These are phyloP conservation scores for Lamprotornis superbus DNA, from an alignment of 2,113 vertebrate genomes.

Conservation along the genomic window DNA sequence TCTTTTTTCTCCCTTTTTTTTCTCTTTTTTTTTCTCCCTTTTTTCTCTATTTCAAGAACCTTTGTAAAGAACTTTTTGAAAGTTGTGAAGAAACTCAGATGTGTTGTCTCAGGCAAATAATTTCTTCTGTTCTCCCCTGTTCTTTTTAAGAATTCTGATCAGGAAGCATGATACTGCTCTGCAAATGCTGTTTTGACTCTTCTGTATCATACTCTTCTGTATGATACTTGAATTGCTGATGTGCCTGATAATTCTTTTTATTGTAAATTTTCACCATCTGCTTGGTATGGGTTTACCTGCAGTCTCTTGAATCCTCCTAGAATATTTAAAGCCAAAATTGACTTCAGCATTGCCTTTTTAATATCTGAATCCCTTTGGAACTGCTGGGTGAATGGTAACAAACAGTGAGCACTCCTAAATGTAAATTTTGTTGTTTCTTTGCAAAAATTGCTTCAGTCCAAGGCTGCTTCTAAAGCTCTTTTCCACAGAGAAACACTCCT, in stretches of 20 bases:
- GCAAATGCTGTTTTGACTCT: not conserved
- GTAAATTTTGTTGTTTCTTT: not conserved
- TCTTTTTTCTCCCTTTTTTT: too few species aligned
- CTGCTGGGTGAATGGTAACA: not conserved
- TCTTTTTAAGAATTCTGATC: not conserved
- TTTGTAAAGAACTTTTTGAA: not conserved
- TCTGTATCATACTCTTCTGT: fast-evolving
- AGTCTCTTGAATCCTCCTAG: not conserved
- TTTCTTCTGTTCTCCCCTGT: not conserved
- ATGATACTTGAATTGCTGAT: not conserved
- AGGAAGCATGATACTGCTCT: not conserved
- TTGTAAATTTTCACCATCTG: not conserved
- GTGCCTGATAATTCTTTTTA: not conserved
- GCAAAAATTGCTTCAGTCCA: not conserved
- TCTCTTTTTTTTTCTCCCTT: too few species aligned
- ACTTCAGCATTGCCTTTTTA: not conserved
- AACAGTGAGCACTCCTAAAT: not conserved
- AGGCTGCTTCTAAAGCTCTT: not conserved
- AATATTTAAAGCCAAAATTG: not conserved
- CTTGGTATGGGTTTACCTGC: not conserved
- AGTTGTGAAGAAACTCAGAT: not conserved
- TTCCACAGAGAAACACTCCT: not conserved
- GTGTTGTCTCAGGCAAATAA: not conserved
- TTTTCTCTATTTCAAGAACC: not conserved
- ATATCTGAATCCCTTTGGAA: not conserved